Base-by-base conservation (phyloP, 2,888 invertebrate genomes). In the Bombylius major region DNA sequence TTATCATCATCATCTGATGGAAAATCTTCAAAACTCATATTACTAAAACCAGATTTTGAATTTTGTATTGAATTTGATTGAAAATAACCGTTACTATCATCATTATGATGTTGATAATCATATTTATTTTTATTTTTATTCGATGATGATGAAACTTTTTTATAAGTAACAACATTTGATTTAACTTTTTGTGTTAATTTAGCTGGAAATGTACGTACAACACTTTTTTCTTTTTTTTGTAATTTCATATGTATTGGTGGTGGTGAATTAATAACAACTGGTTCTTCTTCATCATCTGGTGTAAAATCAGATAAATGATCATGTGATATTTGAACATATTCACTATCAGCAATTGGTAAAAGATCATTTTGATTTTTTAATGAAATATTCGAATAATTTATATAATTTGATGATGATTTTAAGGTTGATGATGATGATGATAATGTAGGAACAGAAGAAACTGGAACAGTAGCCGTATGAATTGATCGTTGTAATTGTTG, bases 1-100 rank as follows among this genome's bases (percentile, higher is more conserved):
- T 72, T 69, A 51, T 77, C 77, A 58, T 78, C 78, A 64, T 84
- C 84, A 64, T 84, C 84, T 34, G 82, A 82, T 4, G 83, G 82
- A 65, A 84, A 84, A 70, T 86, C 85, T 67, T 86, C 85, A 64
- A 86, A 86, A 65, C 85, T 86, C 82, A 86, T 82, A 63, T 86
- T 86, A 64, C 82, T 84, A 65, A 86, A 84, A 5, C 84, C 83
- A 9, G 79, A 79, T 59, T 78, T 77, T 4, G 71, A 70, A 58
- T 68, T 72, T 55, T 72, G 71, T 59, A 72, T 72, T 31, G 70
- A 70, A 58, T 73, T 72, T 6, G 74, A 73, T 54, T 71, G 71
- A 56, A 73, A 72, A 53, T 66, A 70, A 46, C 66, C 66, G 55
- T 60, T 55, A 49, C 45, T 46, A 47, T 63, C 62, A 8, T 69